A percentile compares a stretch with the other conserved stretches of the same genome.
Evolutionary conservation across 2,113 vertebrate species (phyloP).

Genomic region (Anolis carolinensis): DNA sequence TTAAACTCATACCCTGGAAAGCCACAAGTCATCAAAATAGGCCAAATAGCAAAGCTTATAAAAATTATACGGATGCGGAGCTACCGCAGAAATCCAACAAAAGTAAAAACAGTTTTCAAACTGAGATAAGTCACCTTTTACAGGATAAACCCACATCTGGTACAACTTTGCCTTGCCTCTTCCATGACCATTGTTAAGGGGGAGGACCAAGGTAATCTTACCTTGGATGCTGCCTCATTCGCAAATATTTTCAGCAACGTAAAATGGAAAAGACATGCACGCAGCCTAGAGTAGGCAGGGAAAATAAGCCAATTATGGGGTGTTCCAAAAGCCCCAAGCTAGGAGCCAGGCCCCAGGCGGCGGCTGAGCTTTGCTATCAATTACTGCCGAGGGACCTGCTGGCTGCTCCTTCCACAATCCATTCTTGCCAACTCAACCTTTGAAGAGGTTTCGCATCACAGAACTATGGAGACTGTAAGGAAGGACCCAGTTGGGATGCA

Average conservation of each 20-base stretch:
- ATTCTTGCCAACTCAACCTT: conserved; percentile 50
- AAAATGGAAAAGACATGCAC: conserved; percentile 53
- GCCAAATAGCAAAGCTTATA: neutral
- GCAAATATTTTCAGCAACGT: conserved; percentile 44
- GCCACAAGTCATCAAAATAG: neutral
- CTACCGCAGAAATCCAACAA: fast-evolving
- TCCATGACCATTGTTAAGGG: conserved; percentile 23
- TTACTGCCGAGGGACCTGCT: conserved; percentile 60
- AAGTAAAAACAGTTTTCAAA: neutral
- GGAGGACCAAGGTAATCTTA: conserved; percentile 49
- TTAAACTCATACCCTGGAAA: neutral
- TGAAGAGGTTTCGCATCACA: conserved; percentile 46
- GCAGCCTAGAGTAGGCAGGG: conserved; percentile 32
- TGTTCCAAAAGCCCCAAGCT: conserved; percentile 50
- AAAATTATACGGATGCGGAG: neutral
- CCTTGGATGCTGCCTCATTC: conserved; percentile 65
- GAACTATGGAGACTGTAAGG: conserved; percentile 53
- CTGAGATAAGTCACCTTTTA: neutral
- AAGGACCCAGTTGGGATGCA: conserved; percentile 57
- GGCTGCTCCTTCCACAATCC: conserved; percentile 54
- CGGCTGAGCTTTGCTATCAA: conserved; percentile 57
- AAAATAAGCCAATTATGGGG: conserved; percentile 35
- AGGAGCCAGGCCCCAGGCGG: conserved; percentile 52
- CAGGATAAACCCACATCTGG: neutral
- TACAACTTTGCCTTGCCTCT: conserved; percentile 17